Evolutionary conservation across 2,888 invertebrate species (phyloP).

Genomic region (Tipula helvola): DNA sequence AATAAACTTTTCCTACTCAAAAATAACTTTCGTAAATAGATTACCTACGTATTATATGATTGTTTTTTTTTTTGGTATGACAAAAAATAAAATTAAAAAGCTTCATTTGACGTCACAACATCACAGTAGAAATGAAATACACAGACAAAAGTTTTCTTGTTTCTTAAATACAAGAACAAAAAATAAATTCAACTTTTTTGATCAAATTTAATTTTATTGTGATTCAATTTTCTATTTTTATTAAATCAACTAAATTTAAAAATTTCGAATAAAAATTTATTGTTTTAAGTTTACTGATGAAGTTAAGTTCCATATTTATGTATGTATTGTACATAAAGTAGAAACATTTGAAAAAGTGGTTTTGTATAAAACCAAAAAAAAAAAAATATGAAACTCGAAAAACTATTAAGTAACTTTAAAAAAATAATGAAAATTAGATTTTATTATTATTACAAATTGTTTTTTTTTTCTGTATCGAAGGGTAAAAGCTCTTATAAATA

Average conservation of each 20-base stretch:
- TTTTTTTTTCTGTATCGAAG: neutral
- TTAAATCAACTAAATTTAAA: neutral
- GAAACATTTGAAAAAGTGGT: neutral
- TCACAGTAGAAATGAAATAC: neutral
- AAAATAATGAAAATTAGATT: neutral
- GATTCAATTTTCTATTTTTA: neutral
- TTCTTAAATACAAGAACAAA: neutral
- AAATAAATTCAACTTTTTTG: neutral
- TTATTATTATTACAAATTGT: neutral
- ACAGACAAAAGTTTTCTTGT: neutral
- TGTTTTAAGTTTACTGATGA: neutral
- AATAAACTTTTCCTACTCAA: neutral
- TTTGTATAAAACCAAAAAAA: neutral
- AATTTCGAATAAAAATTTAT: neutral
- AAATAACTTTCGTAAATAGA: neutral
- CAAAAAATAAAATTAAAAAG: neutral
- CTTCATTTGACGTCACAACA: neutral
- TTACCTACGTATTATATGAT: neutral
- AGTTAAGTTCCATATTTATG: neutral
- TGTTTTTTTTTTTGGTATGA: neutral
- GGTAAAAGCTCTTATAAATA: neutral
- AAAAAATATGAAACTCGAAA: neutral
- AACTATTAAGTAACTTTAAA: neutral
- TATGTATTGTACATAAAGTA: neutral
- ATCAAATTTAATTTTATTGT: neutral